Percentiles rank a stretch among this genome's conserved stretches.
Evolutionary conservation across 1,140 invertebrate genomes (phyloP).

Genomic region (Heterodera schachtii): DNA sequence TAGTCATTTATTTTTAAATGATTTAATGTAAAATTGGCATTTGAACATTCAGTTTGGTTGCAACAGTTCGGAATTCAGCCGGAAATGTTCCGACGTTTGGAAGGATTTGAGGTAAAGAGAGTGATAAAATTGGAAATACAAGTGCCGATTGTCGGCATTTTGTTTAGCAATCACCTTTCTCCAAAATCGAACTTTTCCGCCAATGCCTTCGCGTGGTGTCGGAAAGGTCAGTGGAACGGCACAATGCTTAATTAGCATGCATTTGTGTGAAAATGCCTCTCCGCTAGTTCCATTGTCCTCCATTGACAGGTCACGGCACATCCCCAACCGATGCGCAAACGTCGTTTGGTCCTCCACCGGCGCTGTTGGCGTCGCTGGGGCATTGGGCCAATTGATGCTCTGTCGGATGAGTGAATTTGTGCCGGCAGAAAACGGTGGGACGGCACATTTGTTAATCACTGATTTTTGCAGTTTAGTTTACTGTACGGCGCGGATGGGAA

Average conservation of each 20-base stretch:
- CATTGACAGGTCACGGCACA: conserved; percentile 10
- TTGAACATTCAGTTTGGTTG: background rate
- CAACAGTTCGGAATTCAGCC: background rate
- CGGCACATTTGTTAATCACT: background rate
- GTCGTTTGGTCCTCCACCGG: conserved; percentile 13
- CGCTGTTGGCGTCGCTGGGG: conserved; percentile 11
- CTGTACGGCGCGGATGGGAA: conserved; percentile 8
- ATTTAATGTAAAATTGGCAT: background rate
- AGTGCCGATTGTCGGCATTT: background rate
- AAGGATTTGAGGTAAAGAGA: background rate
- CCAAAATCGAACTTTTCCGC: conserved; percentile 4
- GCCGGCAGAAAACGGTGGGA: conserved; percentile 18
- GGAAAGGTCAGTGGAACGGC: background rate
- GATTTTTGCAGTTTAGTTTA: conserved; percentile 1
- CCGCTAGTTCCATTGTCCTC: background rate
- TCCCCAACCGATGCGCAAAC: conserved; percentile 9
- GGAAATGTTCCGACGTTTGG: background rate
- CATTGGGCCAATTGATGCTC: conserved; percentile 19
- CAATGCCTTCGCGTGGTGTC: conserved; percentile 9
- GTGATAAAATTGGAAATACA: background rate
- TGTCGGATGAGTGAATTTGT: conserved; percentile 24
- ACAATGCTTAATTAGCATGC: too few relatives aligned
- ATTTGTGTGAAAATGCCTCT: too few relatives aligned
- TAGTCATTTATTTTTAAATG: background rate
- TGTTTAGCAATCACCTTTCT: background rate